These are phyloP conservation scores for Cryptoprocta ferox DNA, from an alignment of 2,797 vertebrate species.

Conservation along the genomic window DNA sequence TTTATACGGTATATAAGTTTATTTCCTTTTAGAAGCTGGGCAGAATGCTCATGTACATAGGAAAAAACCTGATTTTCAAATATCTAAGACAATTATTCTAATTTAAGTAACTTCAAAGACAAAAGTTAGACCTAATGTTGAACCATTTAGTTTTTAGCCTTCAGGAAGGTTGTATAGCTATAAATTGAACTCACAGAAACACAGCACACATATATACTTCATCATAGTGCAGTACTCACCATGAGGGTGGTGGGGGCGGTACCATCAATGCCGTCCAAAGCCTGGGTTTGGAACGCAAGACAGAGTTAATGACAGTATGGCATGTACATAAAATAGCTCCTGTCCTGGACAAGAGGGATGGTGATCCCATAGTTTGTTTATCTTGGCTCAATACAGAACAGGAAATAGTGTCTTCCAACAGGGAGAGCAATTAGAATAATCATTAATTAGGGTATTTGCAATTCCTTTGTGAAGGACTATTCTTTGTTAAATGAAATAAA, in stretches of 20 bases:
- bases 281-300: not conserved
- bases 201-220: not conserved
- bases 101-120: not conserved
- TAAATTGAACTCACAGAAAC: not conserved
- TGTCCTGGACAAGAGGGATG: not conserved
- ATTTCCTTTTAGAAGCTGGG: not conserved
- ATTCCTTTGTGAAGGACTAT: constrained; percentile 47
- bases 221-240: not conserved
- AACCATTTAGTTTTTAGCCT: not conserved
- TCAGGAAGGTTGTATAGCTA: not conserved
- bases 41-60: not conserved
- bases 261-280: not conserved
- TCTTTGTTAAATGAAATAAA: constrained; percentile 63
- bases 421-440: constrained; percentile 56
- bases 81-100: not conserved
- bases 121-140: not conserved
- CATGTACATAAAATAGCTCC: not conserved
- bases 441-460: constrained; percentile 52
- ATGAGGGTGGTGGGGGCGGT: no score
- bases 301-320: constrained; percentile 37
- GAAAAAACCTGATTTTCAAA: not conserved
- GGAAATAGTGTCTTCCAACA: constrained; percentile 10
- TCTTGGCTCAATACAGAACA: constrained; percentile 26
- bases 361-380: constrained; percentile 18
- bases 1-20: not conserved